Conservation (phyloP, 2,888 invertebrate species). For the Pinctada fucata region DNA sequence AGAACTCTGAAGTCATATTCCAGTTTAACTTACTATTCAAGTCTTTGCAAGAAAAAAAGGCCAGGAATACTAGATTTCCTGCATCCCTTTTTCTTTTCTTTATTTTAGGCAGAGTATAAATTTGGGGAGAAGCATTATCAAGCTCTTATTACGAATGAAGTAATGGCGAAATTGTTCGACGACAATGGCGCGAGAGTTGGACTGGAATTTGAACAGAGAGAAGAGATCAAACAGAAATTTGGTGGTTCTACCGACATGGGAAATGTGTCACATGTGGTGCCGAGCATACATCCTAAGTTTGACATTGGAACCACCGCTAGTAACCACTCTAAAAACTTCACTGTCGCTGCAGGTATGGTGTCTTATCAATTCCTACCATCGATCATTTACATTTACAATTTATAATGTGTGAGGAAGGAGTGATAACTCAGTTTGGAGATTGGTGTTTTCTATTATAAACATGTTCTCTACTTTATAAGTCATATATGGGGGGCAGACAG, state of each 20-base stretch:
- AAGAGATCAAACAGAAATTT: slow-evolving; percentile 51
- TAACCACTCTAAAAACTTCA: slow-evolving; percentile 58
- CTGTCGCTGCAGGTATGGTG: slow-evolving; percentile 53
- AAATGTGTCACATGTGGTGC: slow-evolving; percentile 73
- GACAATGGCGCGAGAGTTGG: slow-evolving; percentile 64
- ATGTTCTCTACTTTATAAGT: too few species aligned
- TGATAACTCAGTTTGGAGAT: too few species aligned
- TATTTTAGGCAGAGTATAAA: slow-evolving; percentile 57
- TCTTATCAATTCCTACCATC: too few species aligned
- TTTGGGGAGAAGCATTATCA: slow-evolving; percentile 62
- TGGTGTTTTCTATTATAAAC: too few species aligned
- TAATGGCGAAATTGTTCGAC: slow-evolving; percentile 64
- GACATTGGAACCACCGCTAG: slow-evolving; percentile 63
- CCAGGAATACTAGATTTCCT: too few species aligned
- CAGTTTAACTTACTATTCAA: too few species aligned
- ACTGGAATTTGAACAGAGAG: slow-evolving; percentile 55
- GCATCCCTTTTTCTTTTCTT: too few species aligned
- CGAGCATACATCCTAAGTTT: slow-evolving; percentile 72
- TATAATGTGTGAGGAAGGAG: too few species aligned
- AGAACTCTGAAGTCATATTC: too few species aligned
- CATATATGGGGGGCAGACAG: too few species aligned
- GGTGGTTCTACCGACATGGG: slow-evolving; percentile 75
- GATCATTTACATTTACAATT: too few species aligned
- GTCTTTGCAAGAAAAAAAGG: too few species aligned
- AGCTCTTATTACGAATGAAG: slow-evolving; percentile 67